phyloP scores from a whole-genome alignment of 2,113 vertebrate species.

The Cephalopholis sonnerati region DNA sequence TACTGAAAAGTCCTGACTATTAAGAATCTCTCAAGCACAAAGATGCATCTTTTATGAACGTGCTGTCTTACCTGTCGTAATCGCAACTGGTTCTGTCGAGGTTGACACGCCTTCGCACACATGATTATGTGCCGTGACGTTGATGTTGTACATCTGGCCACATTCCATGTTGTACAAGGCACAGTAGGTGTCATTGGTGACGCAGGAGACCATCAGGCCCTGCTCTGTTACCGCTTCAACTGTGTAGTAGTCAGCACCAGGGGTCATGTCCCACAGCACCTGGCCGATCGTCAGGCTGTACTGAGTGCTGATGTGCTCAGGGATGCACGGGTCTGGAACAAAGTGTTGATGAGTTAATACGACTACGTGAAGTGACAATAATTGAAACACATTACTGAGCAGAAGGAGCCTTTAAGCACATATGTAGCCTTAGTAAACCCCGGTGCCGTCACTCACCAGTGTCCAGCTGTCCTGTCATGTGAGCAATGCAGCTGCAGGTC shows the following conservation, averaged over 20 bases:
- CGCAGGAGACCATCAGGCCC: constrained; percentile 74
- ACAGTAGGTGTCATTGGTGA: constrained; percentile 77
- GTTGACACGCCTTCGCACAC: constrained; percentile 65
- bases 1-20: neutral
- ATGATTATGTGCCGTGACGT: constrained; percentile 73
- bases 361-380: neutral
- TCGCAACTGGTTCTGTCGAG: constrained; percentile 33
- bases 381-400: neutral
- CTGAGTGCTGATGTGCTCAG: constrained; percentile 56
- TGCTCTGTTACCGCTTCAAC: constrained; percentile 68
- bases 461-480: constrained; percentile 64
- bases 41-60: neutral
- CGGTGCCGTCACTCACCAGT: constrained; percentile 75
- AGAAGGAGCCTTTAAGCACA: neutral
- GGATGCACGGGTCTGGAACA: constrained; percentile 80
- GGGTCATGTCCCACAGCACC: constrained; percentile 76
- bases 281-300: constrained; percentile 74
- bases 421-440: too few relatives aligned
- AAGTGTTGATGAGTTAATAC: neutral
- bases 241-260: constrained; percentile 74
- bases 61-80: constrained; percentile 81
- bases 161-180: constrained; percentile 74
- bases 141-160: constrained; percentile 80
- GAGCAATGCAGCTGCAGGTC: constrained; percentile 70
- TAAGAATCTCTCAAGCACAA: neutral